These are phyloP conservation scores for Caenorhabditis latens DNA, from an alignment of 1,140 invertebrate genomes.

Conservation along the genomic window DNA sequence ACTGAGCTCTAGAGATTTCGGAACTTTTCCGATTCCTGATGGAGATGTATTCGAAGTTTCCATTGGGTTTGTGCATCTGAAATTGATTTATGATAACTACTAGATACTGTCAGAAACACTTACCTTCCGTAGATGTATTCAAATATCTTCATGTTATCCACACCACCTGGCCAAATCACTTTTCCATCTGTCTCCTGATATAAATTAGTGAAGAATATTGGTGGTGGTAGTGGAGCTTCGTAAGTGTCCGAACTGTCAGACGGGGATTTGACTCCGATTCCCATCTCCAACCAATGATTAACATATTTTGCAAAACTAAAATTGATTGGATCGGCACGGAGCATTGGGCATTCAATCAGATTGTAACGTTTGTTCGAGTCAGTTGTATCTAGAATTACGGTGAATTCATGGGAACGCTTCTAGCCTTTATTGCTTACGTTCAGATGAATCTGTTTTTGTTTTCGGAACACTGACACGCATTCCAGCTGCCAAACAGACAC, in stretches of 20 bases:
- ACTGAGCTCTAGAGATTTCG: slow-evolving; percentile 5
- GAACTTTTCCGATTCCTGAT: slow-evolving; percentile 5
- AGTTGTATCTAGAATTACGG: background rate
- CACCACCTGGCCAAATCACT: slow-evolving; percentile 7
- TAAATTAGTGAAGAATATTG: slow-evolving; percentile 12
- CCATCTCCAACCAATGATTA: slow-evolving; percentile 55
- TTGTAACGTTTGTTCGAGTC: background rate
- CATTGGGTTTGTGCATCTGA: slow-evolving; percentile 18
- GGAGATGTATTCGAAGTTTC: background rate
- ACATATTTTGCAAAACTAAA: slow-evolving; percentile 51
- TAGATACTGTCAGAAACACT: background rate
- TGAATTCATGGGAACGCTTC: background rate
- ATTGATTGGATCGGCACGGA: slow-evolving; percentile 11
- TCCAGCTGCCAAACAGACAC: slow-evolving; percentile 44
- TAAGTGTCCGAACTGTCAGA: background rate
- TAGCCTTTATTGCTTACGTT: background rate
- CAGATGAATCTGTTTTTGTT: background rate
- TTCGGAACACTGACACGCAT: slow-evolving; percentile 21
- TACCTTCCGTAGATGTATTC: slow-evolving; percentile 27
- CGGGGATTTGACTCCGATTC: background rate
- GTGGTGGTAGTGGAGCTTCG: background rate
- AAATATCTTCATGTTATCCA: slow-evolving; percentile 23
- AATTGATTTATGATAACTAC: background rate
- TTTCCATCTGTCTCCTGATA: slow-evolving; percentile 28
- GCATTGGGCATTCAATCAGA: slow-evolving; percentile 21